Evolutionary conservation across 2,113 vertebrate genomes (phyloP).

Genomic region (Erythrolamprus reginae): DNA sequence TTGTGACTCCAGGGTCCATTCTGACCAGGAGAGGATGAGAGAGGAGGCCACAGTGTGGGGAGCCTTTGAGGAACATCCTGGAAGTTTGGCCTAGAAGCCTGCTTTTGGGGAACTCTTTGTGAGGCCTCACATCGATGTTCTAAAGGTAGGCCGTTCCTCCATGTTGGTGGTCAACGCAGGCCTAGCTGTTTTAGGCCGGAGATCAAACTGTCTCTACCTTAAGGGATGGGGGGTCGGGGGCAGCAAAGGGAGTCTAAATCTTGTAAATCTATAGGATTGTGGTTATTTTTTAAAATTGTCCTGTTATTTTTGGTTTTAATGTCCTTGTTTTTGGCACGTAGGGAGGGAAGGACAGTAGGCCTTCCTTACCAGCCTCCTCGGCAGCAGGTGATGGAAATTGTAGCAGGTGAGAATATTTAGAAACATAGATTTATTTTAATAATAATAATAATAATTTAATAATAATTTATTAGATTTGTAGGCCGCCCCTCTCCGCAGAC

Average conservation of each 20-base stretch:
- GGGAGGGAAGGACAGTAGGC: not conserved
- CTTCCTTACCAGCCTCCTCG: not conserved
- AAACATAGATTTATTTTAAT: too few relatives aligned
- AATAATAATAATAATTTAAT: too few relatives aligned
- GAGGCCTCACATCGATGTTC: slow-evolving; percentile 14
- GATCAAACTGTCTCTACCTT: not conserved
- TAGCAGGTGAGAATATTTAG: not conserved
- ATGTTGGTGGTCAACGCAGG: not conserved
- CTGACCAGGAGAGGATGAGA: slow-evolving; percentile 36
- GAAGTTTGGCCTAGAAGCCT: not conserved
- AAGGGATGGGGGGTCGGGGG: too few relatives aligned
- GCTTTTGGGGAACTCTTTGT: slow-evolving; percentile 31
- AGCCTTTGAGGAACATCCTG: slow-evolving; percentile 42
- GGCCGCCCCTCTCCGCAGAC: too few relatives aligned
- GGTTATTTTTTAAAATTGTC: not conserved
- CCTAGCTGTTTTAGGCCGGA: not conserved
- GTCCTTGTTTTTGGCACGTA: not conserved
- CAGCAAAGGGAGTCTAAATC: not conserved
- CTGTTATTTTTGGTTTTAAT: not conserved
- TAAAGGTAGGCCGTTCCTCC: slow-evolving; percentile 32
- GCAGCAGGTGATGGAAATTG: not conserved
- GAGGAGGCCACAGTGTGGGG: slow-evolving; percentile 49
- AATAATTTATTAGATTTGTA: too few relatives aligned
- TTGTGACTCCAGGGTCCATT: slow-evolving; percentile 60
- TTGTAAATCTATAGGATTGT: not conserved